Percentiles rank a stretch among this genome's conserved stretches.
Evolutionary conservation across 2,888 invertebrate genomes (phyloP).

Genomic region (Autographa gamma): DNA sequence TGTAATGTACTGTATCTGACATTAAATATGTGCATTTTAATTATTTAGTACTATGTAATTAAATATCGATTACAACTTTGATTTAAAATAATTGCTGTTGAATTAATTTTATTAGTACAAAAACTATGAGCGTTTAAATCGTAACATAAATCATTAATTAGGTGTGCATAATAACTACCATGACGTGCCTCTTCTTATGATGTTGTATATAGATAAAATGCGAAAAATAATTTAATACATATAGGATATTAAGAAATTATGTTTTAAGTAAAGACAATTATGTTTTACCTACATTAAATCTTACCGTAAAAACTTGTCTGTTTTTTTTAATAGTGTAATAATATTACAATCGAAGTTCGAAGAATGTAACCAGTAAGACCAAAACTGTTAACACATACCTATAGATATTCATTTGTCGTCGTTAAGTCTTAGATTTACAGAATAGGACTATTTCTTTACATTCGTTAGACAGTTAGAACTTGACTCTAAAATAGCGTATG

Average conservation of each 20-base stretch:
- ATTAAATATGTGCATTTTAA: not conserved
- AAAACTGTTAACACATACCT: no score
- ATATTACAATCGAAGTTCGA: no score
- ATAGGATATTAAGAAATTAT: no score
- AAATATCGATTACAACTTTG: slow-evolving; percentile 19
- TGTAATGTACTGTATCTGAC: not conserved
- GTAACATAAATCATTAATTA: not conserved
- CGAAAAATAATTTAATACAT: not conserved
- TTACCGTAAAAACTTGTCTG: no score
- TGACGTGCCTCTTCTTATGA: slow-evolving; percentile 1
- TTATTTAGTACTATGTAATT: slow-evolving; percentile 3
- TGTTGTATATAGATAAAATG: not conserved
- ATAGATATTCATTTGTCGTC: no score
- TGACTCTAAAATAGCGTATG: not conserved
- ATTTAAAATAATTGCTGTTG: slow-evolving; percentile 15
- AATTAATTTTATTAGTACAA: slow-evolving; percentile 8
- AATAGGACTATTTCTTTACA: not conserved
- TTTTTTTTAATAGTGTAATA: no score
- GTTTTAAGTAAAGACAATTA: no score
- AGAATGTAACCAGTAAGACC: no score
- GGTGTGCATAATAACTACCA: not conserved
- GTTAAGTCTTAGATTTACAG: no score
- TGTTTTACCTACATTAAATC: no score
- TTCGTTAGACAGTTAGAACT: not conserved
- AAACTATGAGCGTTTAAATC: not conserved